A percentile compares a stretch with the other conserved stretches of the same genome.
Conservation (phyloP, 2,113 vertebrate species). For the Platanista minor region DNA sequence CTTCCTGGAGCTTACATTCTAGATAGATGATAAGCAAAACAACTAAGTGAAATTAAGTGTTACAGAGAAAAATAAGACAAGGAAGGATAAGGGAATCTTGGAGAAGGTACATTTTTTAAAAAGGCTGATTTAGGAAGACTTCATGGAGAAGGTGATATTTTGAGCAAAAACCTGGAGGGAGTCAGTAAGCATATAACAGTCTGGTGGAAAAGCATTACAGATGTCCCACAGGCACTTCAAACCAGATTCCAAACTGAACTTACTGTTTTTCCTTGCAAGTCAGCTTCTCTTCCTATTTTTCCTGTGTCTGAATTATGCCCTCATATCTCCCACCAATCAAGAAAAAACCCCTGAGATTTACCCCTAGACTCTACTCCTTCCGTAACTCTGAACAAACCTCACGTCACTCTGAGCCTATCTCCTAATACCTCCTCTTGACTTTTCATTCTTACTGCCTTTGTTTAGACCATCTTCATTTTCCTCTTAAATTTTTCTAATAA, state of each 20-base stretch:
- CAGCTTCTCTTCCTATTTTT: background rate
- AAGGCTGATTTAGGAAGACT: background rate
- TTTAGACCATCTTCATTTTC: background rate
- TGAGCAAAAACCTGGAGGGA: background rate
- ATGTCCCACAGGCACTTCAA: background rate
- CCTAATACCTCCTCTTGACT: background rate
- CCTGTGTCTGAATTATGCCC: background rate
- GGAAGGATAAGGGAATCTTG: background rate
- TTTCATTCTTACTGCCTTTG: background rate
- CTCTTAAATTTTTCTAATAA: background rate
- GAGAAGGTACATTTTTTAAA: background rate
- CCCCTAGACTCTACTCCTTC: background rate
- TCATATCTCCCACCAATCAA: background rate
- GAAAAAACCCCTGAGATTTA: background rate
- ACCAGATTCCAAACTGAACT: background rate
- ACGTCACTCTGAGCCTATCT: background rate
- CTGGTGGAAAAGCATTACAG: background rate
- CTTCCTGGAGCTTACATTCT: background rate
- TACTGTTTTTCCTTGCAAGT: background rate
- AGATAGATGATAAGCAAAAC: background rate
- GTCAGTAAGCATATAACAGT: background rate
- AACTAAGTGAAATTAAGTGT: background rate
- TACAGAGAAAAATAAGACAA: background rate
- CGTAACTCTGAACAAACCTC: background rate
- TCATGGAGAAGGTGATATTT: background rate